Percentiles rank a stretch among this genome's conserved stretches.
phyloP scores from a whole-genome alignment of 2,113 vertebrate species.

The Grus americana region DNA sequence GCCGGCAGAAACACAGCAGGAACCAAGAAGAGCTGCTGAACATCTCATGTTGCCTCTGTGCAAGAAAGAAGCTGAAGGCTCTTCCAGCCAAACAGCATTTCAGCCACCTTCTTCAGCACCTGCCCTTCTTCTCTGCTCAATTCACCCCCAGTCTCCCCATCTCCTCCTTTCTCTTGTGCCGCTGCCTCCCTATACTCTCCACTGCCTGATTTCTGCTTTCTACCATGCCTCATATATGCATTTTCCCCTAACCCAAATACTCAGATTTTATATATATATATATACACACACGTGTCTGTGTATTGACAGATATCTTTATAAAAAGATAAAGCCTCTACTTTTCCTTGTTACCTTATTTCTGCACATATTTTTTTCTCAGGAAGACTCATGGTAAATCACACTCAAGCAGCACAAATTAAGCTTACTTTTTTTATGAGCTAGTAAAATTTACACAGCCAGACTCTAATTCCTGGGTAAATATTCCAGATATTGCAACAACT shows the following conservation, averaged over 20 bases:
- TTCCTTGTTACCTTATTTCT: background rate
- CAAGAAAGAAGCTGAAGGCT: background rate
- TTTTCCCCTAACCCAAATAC: background rate
- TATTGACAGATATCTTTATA: background rate
- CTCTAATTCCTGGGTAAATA: background rate
- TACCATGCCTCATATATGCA: background rate
- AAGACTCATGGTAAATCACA: background rate
- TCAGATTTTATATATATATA: background rate
- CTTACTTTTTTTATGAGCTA: background rate
- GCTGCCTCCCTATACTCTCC: background rate
- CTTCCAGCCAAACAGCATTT: background rate
- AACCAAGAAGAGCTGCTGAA: background rate
- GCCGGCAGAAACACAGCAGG: background rate
- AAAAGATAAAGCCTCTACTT: background rate
- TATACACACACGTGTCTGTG: background rate
- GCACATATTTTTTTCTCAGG: background rate
- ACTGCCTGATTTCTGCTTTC: background rate
- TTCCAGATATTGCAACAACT: background rate
- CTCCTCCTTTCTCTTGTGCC: background rate
- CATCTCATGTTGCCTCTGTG: background rate
- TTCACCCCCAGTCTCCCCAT: background rate
- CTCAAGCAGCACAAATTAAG: background rate
- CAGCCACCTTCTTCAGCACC: background rate
- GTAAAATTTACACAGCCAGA: background rate
- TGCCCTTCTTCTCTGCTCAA: background rate